Base-by-base conservation (phyloP, 2,888 invertebrate genomes). In the Drosophila recens region DNA sequence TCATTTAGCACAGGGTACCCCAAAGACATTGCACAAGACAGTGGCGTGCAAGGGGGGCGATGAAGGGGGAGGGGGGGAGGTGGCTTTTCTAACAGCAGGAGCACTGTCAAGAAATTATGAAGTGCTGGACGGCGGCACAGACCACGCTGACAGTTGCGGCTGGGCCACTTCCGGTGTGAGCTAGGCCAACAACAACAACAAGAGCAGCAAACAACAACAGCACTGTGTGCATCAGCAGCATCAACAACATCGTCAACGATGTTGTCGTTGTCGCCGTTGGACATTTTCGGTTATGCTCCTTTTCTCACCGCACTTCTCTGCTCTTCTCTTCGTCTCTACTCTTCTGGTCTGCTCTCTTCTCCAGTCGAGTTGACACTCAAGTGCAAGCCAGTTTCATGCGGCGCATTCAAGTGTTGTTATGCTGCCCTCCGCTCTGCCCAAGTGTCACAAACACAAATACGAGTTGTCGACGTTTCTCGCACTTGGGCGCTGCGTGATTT, bases 391-490 rank as follows among this genome's bases (percentile, higher is more conserved):
- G 80, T 75, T 87, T 78, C 82, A 80, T 80, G 87, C 82, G 73
- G 78, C 82, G 87, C 74, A 75, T 77, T 87, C 77, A 67, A 84
- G 82, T 79, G 65, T 75, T 67, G 76, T 68, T 75, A 49, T 67
- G 73, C 57, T 73, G 53, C 64, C 48, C 36, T 36, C 48, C 6
- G 27, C 27, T 38, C 27, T 48, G 46, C 59, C 75, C 88, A 86
- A 86, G 88, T 86, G 85, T 88, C 86, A 88, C 87, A 88, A 86
- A 86, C 85, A 86, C 84, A 88, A 88, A 88, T 78, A 85, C 38
- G 38, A 38, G 38, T 38, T 38, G 79, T 30, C 33, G 42, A 61
- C 48, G 49, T 48, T 38, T 65, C 61, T 66, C 43, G 72, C 78
- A 61, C 63, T 75, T 75, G 78, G 70, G 58, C 61, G 78, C 82